Evolutionary conservation across 2,888 invertebrate genomes (phyloP).

Genomic region (Hetaerina titia): DNA sequence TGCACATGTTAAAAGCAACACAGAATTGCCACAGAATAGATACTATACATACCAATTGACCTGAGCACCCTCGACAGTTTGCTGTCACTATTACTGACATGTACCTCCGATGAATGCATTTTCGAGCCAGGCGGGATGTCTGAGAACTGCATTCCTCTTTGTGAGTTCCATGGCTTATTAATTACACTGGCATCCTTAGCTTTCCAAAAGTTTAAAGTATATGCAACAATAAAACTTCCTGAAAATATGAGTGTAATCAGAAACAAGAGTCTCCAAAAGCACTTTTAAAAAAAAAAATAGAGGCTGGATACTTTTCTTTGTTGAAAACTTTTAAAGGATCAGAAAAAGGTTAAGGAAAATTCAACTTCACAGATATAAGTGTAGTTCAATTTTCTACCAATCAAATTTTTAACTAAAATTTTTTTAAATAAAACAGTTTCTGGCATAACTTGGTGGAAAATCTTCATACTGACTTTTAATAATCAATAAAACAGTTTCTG

Average conservation of each 20-base stretch:
- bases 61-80: not conserved
- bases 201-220: slow-evolving; percentile 5
- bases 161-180: not conserved
- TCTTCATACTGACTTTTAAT: too few species aligned
- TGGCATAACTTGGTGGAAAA: too few species aligned
- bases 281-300: too few species aligned
- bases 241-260: not conserved
- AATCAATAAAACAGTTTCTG: too few species aligned
- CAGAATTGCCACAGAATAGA: not conserved
- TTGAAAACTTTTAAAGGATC: too few species aligned
- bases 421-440: too few species aligned
- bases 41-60: not conserved
- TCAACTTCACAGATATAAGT: too few species aligned
- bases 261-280: not conserved
- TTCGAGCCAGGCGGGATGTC: not conserved
- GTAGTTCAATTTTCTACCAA: not conserved
- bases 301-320: too few species aligned
- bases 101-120: not conserved
- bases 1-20: slow-evolving; percentile 59
- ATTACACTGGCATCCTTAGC: not conserved
- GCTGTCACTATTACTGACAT: not conserved
- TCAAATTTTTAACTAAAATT: not conserved
- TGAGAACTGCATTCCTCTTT: not conserved
- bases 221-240: slow-evolving; percentile 39
- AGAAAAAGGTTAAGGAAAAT: too few species aligned